Evolutionary conservation across 2,888 invertebrate genomes (phyloP).

Genomic region (Odontomyia ornata): DNA sequence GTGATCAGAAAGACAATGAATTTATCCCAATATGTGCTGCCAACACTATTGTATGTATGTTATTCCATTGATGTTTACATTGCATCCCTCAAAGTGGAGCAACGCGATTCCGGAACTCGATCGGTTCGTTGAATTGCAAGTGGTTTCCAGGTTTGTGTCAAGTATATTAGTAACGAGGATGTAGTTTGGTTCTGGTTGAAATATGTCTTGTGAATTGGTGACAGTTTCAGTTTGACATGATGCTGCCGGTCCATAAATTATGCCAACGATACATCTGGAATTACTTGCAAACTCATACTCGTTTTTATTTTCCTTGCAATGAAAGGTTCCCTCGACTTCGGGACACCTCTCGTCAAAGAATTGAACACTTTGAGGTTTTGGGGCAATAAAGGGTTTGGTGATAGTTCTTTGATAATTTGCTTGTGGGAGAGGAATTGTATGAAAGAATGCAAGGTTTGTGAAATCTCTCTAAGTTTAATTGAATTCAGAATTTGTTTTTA

Average conservation of each 20-base stretch:
- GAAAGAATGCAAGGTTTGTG: no score
- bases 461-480: not conserved
- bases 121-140: slow-evolving; percentile 16
- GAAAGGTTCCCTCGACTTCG: slow-evolving; percentile 41
- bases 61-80: not conserved
- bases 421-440: not conserved
- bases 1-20: no score
- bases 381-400: not conserved
- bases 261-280: slow-evolving; percentile 31
- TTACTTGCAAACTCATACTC: slow-evolving; percentile 26
- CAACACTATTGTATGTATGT: no score
- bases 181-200: slow-evolving; percentile 45
- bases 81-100: not conserved
- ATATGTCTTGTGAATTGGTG: slow-evolving; percentile 23
- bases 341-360: not conserved
- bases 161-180: slow-evolving; percentile 38
- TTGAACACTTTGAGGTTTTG: not conserved
- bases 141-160: slow-evolving; percentile 33
- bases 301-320: slow-evolving; percentile 25
- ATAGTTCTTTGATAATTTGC: not conserved
- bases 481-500: no score
- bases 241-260: slow-evolving; percentile 40
- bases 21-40: no score
- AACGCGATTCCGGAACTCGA: not conserved
- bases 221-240: slow-evolving; percentile 14